Evolutionary conservation across 1,140 invertebrate genomes (phyloP), one percentile per base, ranked within the genome.

Genomic region (Aporrectodea caliginosa): DNA sequence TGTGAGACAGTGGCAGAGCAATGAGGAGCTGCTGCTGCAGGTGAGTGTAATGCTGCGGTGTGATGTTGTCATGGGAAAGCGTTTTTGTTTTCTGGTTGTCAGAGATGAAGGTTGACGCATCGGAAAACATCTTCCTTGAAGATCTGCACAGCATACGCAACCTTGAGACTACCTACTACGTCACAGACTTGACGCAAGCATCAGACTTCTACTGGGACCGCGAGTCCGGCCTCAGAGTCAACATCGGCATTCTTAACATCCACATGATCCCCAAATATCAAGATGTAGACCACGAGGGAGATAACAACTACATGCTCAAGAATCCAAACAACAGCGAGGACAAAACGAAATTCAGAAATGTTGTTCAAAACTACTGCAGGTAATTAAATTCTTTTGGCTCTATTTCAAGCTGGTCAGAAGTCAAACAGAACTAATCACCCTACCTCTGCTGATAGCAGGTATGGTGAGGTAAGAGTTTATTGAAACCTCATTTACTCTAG

Each of bases 291-390:
- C 77, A 79, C 33, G 58, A 79, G 30, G 69, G 77, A 22, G 80
- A 81, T 68, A 81, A 81, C 33, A 58, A 79, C 58, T 81, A 81
- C 73, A 81, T 81, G 72, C 30, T 74, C 33, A 32, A 69, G 6
- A 79, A 81, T 75, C 80, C 80, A 1, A 74, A 81, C 77, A 78
- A 78, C 76, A 74, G 70, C 29, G 80, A 81, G 29, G 80, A 81
- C 43, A 58, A 58, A 71, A 78, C 71, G 2, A 81, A 81, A 58
- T 81, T 81, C 77, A 22, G 35, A 30, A 32, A 68, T 68, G 74
- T 79, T 32, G 73, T 75, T 14, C 6, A 78, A n/a, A 73, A 58
- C 35, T 69, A 79, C 32, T 81, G 80, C 80, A 81, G 80, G 80
- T 81, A 27, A 58, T 43, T 22, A 35, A n/a, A n/a, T n/a, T n/a